Evolutionary conservation across 2,888 invertebrate genomes (phyloP), one percentile per base, ranked within the genome.

Genomic region (Clunio marinus): DNA sequence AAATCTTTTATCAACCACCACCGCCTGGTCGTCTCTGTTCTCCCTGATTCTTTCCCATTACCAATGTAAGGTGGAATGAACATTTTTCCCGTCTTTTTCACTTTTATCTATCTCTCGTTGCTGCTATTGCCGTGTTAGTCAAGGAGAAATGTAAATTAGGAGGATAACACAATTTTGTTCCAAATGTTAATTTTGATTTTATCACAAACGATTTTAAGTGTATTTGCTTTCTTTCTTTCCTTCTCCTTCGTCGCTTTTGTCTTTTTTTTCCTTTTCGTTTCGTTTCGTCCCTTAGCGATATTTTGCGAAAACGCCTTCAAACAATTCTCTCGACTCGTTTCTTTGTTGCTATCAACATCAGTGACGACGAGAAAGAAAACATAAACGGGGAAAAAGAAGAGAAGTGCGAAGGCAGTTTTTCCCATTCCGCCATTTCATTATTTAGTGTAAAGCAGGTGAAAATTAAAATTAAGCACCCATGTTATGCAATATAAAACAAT

Each of bases 151-250:
- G 66, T 66, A 66, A 66, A 66, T 66, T 66, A 63, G 46, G 66
- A 55, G 66, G 55, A 66, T 66, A 66, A 66, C 66, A 55, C 51
- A 55, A 66, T 55, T 66, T 63, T 46, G 10, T 41, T 66, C 22
- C 35, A 66, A 66, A 66, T 66, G 66, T 66, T 66, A 66, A 66
- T 66, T 66, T 66, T 66, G 66, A 66, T 66, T 66, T 66, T 66
- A 66, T 66, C 66, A 35, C 55, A 63, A 60, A 45, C 63, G 63
- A 63, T 63, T 63, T 45, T n/a, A 51, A 65, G 25, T 45, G 51
- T 63, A 45, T 45, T 27, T 45, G 13, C n/a, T 20, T 45, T 45
- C 17, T 46, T 20, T 20, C 22, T 20, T n/a, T n/a, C n/a, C 3
- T 3, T 41, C 41, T 28, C 59, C 35, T 32, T 62, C 22, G 15